A percentile compares a stretch with the other conserved stretches of the same genome.
Conservation (phyloP, 2,113 vertebrate species). For the Misgurnus anguillicaudatus region DNA sequence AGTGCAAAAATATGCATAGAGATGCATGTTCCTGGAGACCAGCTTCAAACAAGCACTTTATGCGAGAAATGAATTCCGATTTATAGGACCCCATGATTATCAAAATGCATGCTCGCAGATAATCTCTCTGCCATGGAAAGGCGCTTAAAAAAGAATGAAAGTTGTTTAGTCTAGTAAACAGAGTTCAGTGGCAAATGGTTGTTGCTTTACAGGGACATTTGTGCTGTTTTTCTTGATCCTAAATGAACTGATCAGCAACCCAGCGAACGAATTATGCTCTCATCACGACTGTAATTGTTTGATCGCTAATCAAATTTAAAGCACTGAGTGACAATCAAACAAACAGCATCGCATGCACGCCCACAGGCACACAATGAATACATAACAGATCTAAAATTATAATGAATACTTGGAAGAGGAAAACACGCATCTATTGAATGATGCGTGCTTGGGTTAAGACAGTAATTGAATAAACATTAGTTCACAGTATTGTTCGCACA, state of each 20-base stretch:
- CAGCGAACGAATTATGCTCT: conserved; percentile 19
- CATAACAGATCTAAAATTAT: not conserved
- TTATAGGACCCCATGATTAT: conserved; percentile 14
- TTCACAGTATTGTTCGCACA: not conserved
- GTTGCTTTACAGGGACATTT: not conserved
- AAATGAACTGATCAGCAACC: conserved; percentile 1
- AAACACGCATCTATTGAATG: conserved; percentile 16
- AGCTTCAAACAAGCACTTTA: conserved; percentile 13
- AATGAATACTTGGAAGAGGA: conserved; percentile 30
- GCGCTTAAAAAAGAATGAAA: not conserved
- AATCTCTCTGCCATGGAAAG: not conserved
- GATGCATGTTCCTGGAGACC: not conserved
- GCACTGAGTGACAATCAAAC: conserved; percentile 5
- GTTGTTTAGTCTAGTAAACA: conserved; percentile 2
- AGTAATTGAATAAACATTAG: conserved; percentile 46
- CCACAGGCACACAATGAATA: conserved; percentile 21
- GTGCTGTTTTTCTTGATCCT: not conserved
- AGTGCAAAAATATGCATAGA: not conserved
- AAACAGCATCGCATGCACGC: conserved; percentile 18
- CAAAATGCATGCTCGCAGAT: conserved; percentile 20
- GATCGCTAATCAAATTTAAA: conserved; percentile 38
- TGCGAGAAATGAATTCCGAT: conserved; percentile 12
- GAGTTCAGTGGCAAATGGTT: conserved; percentile 15
- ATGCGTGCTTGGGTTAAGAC: conserved; percentile 27
- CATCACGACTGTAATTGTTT: conserved; percentile 36